Evolutionary conservation across 1,140 invertebrate genomes (phyloP).

Genomic region (Rhagoletis zephyria): DNA sequence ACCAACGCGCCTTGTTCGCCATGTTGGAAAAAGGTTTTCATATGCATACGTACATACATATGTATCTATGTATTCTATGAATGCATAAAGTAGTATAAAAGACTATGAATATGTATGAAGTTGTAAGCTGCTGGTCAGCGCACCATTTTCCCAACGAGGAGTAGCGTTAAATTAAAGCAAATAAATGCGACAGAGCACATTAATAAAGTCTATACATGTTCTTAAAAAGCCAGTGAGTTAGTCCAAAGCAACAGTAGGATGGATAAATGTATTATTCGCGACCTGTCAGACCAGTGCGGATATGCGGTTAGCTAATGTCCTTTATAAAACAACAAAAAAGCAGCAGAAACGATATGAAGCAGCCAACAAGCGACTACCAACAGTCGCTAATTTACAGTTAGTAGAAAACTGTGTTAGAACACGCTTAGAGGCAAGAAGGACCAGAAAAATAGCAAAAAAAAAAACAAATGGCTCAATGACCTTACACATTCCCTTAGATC

Average conservation of each 20-base stretch:
- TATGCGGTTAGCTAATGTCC: neutral
- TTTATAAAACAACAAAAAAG: neutral
- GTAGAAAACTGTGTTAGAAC: neutral
- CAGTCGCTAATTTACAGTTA: neutral
- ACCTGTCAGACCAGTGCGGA: neutral
- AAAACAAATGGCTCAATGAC: conserved; percentile 4
- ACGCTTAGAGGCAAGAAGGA: neutral
- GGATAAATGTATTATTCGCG: too few species aligned
- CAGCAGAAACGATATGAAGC: neutral
- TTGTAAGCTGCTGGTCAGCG: neutral
- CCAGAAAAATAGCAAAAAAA: neutral
- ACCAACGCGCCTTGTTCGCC: too few species aligned
- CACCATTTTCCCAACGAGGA: neutral
- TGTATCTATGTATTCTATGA: neutral
- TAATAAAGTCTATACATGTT: neutral
- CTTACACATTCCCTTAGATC: neutral
- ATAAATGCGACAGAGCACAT: conserved; percentile 44
- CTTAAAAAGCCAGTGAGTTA: neutral
- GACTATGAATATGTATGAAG: neutral
- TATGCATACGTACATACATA: neutral
- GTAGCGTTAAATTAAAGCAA: conserved; percentile 22
- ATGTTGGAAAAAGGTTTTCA: neutral
- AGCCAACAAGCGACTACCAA: conserved; percentile 3
- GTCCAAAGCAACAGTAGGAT: neutral
- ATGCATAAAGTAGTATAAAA: neutral